Base-by-base conservation (phyloP, 2,888 invertebrate species). In the Calameuta idolon region DNA sequence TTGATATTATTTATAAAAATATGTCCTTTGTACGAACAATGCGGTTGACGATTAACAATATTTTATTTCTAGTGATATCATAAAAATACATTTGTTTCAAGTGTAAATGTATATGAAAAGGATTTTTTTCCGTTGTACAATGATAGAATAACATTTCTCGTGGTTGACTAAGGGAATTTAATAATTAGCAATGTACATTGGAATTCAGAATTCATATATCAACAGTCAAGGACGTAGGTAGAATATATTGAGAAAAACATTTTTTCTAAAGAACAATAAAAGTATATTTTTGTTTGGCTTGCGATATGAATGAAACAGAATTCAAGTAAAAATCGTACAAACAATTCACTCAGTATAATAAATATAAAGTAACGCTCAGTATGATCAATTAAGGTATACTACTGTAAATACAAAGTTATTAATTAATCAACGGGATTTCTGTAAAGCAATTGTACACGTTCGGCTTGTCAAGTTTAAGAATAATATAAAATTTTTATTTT, bases 401-500 rank as follows among this genome's bases (percentile, higher is more conserved):
- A 55, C 12, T 55, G 55, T 55, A 55, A 55, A 55, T 55, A 55
- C 2, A 55, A 55, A 23, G 23, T 55, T 55, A 55, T 55, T 2
- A 23, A 55, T 23, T 23, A 23, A 23, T 55, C 23, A 23, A 23
- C 55, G 55, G 55, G 55, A 23, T 23, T 55, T 55, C 9, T 55
- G 23, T 55, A 55, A 55, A 55, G 31, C 71, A 4, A 34, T 34
- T 73, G 69, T 76, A 77, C 73, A 74, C 68, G 12, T 34, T 55
- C 9, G 55, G 71, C 79, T 74, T 80, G 76, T 83, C 80, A 82
- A 78, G 80, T 83, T 88, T 86, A 86, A 84, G 85, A 88, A 88
- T 87, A 87, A 87, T 89, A 89, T 87, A 89, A 90, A 89, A 89
- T 85, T 83, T 85, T 88, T 86, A 83, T 86, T 85, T 83, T 85